Base-by-base conservation (phyloP, 2,113 vertebrate genomes). In the Tragelaphus buxtoni region DNA sequence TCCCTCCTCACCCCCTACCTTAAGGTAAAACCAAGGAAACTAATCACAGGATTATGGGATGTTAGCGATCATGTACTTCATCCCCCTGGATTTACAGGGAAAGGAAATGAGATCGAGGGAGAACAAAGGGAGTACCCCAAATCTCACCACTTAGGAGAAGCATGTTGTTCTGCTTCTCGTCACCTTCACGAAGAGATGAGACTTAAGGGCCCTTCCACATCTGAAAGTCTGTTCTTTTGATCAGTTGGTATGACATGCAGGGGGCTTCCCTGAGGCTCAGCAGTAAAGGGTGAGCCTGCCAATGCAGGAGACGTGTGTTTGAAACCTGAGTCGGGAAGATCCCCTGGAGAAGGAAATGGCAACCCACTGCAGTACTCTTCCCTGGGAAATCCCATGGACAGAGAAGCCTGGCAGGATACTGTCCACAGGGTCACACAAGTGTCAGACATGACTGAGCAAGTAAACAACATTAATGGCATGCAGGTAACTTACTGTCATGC, bases 11-110 rank as follows among this genome's bases (percentile, higher is more conserved):
- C 5, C 30, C 58, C 18, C 60, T 53, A n/a, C 60, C 56, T 90
- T 58, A 93, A 93, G 30, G 65, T 90, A 92, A 93, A 93, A 89
- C 87, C 81, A 89, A 87, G 22, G 63, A 76, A 96, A 96, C 88
- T 90, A 92, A 94, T 61, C 80, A n/a, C 0, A 77, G 94, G 60
- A 90, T 90, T 60, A 45, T 12, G 49, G 42, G 45, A 49, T 84
- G n/a, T 77, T 80, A 88, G 83, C 18, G 30, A 28, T 24, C 51
- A 20, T 88, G 81, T 72, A 77, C 61, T 39, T 39, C 17, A 85
- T 8, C 17, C 51, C 45, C 42, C 18, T 20, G 32, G 35, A 83
- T 92, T 90, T 91, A 88, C 9, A 63, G 49, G 80, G 61, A 60
- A 72, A 94, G 72, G 18, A 97, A 94, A 90, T 20, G 22, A 35